phyloP scores from a whole-genome alignment of 1,140 invertebrate genomes.

The Drosophila leontia region DNA sequence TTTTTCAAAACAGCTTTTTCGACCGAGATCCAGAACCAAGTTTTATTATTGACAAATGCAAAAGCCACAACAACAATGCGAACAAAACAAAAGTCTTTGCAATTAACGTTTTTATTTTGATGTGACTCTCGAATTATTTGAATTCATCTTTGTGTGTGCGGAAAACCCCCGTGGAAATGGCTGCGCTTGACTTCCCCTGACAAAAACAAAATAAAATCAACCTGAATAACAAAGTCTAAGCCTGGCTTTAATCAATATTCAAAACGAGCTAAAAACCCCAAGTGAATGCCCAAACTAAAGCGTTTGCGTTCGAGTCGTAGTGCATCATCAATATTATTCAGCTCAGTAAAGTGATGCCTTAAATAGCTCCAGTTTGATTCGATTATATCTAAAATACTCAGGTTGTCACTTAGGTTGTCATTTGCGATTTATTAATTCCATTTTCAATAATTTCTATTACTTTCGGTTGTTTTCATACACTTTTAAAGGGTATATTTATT shows the following conservation, averaged over 20 bases:
- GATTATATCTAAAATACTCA: background rate
- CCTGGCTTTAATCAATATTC: slow-evolving; percentile 40
- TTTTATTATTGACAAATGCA: slow-evolving; percentile 32
- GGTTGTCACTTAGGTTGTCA: no score
- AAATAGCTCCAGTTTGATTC: background rate
- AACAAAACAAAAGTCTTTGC: slow-evolving; percentile 14
- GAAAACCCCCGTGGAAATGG: slow-evolving; percentile 52
- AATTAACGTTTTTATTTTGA: slow-evolving; percentile 45
- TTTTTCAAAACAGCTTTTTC: slow-evolving; percentile 38
- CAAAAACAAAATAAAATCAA: background rate
- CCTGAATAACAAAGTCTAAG: slow-evolving; percentile 33
- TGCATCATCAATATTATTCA: slow-evolving; percentile 6
- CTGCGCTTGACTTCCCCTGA: slow-evolving; percentile 55
- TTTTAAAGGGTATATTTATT: background rate
- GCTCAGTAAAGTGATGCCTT: background rate
- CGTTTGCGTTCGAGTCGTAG: slow-evolving; percentile 10
- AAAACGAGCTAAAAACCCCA: slow-evolving; percentile 14
- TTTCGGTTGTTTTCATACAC: background rate
- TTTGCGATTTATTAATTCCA: background rate
- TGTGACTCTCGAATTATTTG: slow-evolving; percentile 21
- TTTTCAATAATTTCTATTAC: background rate
- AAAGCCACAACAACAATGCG: slow-evolving; percentile 20
- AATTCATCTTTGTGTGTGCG: slow-evolving; percentile 14
- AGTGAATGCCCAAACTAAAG: slow-evolving; percentile 4
- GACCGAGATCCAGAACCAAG: slow-evolving; percentile 50